A percentile compares a stretch with the other conserved stretches of the same genome.
These are phyloP conservation scores for Hymenopus coronatus DNA, from an alignment of 2,888 invertebrate genomes.

Conservation along the genomic window DNA sequence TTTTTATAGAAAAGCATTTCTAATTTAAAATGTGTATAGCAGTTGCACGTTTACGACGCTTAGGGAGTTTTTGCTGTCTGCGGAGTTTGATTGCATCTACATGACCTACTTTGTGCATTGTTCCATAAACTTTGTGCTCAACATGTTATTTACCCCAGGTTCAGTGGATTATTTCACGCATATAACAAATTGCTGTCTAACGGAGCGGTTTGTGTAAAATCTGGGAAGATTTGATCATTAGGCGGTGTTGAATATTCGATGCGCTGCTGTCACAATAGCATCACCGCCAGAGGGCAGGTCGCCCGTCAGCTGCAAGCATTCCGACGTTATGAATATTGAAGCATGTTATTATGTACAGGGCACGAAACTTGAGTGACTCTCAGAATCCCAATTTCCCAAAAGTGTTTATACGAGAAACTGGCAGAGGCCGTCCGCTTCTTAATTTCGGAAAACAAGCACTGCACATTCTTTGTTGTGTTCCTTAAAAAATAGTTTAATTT, in stretches of 20 bases:
- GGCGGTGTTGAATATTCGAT: neutral
- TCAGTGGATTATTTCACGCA: neutral
- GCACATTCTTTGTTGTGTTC: neutral
- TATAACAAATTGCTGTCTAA: neutral
- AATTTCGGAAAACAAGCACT: neutral
- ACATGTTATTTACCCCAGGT: no score
- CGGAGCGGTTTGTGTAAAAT: neutral
- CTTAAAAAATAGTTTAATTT: neutral
- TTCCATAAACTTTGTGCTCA: no score
- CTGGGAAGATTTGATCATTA: neutral
- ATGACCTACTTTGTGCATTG: no score
- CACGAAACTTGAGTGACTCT: neutral
- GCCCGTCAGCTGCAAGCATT: neutral
- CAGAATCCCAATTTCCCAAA: neutral
- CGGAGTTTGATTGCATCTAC: no score
- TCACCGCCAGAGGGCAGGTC: neutral
- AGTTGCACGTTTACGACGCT: no score
- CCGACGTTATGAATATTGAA: neutral
- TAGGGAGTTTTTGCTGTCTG: no score
- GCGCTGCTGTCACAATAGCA: neutral
- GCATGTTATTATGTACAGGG: neutral
- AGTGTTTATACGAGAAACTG: neutral
- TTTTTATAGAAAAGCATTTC: no score
- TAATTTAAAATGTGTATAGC: no score
- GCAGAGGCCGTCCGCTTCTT: neutral